These are phyloP conservation scores for Brenthis daphne DNA, from an alignment of 2,888 invertebrate genomes.

Conservation along the genomic window DNA sequence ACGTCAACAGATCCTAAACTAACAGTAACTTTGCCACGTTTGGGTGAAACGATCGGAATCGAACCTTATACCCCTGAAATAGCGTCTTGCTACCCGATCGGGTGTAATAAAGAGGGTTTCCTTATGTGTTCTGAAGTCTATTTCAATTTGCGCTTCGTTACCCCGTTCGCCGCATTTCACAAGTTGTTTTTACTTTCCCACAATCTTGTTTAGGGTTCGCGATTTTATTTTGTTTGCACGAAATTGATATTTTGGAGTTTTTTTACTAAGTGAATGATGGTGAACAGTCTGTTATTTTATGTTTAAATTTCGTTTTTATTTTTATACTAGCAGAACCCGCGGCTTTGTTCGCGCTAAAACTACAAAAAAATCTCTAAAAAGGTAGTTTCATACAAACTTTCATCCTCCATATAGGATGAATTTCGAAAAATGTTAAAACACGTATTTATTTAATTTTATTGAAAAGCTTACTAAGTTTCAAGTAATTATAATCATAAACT, in stretches of 20 bases:
- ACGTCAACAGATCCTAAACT: constrained; percentile 54
- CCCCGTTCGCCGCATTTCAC: constrained; percentile 43
- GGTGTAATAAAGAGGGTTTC: constrained; percentile 50
- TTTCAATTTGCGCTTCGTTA: constrained; percentile 61
- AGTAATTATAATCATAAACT: too few species aligned
- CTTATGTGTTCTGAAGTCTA: constrained; percentile 52
- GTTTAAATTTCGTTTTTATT: neutral
- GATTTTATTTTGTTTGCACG: constrained; percentile 7
- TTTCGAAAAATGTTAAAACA: too few species aligned
- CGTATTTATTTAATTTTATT: too few species aligned
- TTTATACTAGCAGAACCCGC: too few species aligned
- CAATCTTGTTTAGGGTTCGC: constrained; percentile 11
- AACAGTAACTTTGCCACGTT: constrained; percentile 44
- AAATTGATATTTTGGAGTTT: neutral
- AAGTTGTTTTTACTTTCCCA: constrained; percentile 44
- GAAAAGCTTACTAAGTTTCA: too few species aligned
- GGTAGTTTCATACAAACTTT: too few species aligned
- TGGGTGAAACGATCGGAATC: constrained; percentile 12
- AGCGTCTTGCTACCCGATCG: constrained; percentile 35
- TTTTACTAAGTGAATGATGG: neutral
- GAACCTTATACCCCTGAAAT: constrained; percentile 41
- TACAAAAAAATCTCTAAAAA: too few species aligned
- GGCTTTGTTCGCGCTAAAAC: too few species aligned
- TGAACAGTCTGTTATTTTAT: too few species aligned
- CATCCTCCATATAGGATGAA: too few species aligned